Percentiles rank a stretch among this genome's conserved stretches.
phyloP scores from a whole-genome alignment of 2,888 invertebrate species.

The Nomada fabriciana region DNA sequence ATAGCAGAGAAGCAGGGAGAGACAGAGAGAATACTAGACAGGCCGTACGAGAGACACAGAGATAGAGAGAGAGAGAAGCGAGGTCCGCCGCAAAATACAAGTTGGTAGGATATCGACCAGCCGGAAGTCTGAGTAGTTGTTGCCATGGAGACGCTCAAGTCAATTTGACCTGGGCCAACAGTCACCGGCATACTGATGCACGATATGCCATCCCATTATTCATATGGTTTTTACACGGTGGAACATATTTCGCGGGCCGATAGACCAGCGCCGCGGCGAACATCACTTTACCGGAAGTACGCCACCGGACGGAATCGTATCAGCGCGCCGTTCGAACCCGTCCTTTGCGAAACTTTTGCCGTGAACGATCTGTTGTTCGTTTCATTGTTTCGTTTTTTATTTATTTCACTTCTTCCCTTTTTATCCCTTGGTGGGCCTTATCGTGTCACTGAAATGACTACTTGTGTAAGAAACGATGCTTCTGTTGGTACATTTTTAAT shows the following conservation, averaged over 20 bases:
- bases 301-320: constrained; percentile 46
- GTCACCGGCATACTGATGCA: constrained; percentile 82
- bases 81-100: constrained; percentile 80
- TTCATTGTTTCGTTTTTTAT: too few species aligned
- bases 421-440: background rate
- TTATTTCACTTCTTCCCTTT: too few species aligned
- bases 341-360: background rate
- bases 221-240: constrained; percentile 75
- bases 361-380: too few species aligned
- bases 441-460: too few species aligned
- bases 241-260: constrained; percentile 71
- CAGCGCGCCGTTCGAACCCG: constrained; percentile 4
- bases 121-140: constrained; percentile 85
- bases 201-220: constrained; percentile 79
- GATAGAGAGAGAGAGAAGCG: constrained; percentile 61
- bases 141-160: constrained; percentile 86
- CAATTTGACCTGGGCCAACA: constrained; percentile 86
- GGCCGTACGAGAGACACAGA: constrained; percentile 36
- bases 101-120: constrained; percentile 85
- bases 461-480: too few species aligned
- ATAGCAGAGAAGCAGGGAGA: constrained; percentile 21
- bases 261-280: constrained; percentile 44
- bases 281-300: constrained; percentile 45
- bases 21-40: constrained; percentile 20
- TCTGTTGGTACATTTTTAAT: too few species aligned